Base-by-base conservation (phyloP, 2,888 invertebrate species). In the Tigriopus californicus region DNA sequence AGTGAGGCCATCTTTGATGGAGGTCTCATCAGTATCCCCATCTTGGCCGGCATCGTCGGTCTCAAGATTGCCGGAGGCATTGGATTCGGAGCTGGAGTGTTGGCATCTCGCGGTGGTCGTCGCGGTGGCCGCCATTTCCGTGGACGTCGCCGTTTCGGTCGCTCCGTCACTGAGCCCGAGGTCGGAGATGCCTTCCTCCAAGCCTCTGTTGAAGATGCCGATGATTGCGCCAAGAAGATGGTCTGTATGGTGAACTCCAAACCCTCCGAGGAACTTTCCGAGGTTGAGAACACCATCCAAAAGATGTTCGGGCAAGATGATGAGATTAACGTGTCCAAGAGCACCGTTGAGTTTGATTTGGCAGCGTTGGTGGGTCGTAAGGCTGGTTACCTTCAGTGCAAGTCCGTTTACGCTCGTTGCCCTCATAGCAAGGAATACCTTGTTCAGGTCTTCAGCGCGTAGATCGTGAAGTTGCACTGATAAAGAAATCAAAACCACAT, bases 341-440 rank as follows among this genome's bases (percentile, higher is more conserved):
- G 20, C 44, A 44, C 56, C 2, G 56, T 56, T 20, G 56, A 56
- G 24, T 56, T 56, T n/a, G 56, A 56, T 24, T 56, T 56, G 44
- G 56, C 56, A 24, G 56, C 56, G 13, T 20, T 24, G n/a, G 44
- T 56, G 41, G 56, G 56, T 20, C 18, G 25, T 8, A 41, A 44
- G 25, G 56, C 33, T 20, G 56, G 56, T 42, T n/a, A 18, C 20
- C 4, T 44, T n/a, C 56, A 56, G 12, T 56, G 56, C 46, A 15
- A 13, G n/a, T 8, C 46, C 18, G 20, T 56, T 20, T 56, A 56
- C 44, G 20, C 15, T 11, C 15, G 56, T 13, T 56, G 56, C 22
- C 56, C 56, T 22, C 33, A 56, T n/a, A 33, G 25, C 5, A 41
- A 18, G 11, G 15, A 44, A 11, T 12, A 42, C 15, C 20, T 56